Evolutionary conservation across 1,140 invertebrate genomes (phyloP), one percentile per base, ranked within the genome.

Genomic region (Pomphorhynchus laevis): DNA sequence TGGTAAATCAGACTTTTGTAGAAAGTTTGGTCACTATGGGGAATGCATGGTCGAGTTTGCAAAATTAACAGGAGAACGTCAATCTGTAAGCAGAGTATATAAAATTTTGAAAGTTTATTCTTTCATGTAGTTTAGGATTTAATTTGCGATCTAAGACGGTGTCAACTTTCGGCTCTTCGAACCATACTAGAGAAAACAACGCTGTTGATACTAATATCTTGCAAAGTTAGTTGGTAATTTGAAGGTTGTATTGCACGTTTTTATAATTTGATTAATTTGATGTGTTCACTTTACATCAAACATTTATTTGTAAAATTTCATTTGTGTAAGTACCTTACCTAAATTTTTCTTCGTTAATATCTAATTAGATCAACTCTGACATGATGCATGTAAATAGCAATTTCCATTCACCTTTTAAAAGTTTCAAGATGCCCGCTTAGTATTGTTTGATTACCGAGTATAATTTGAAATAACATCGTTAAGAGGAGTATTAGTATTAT

Each of bases 1-100:
- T 41, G 89, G 80, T 60, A 93, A 93, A 54, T 84, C 79, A 5
- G 84, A 95, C 58, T 95, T 95, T 61, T 82, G 93, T 22, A 79
- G 84, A 51, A 79, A 80, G 4, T 98, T 95, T 61, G 82, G 77
- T 49, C 75, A 86, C 52, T 93, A 93, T 57, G 86, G 86, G 3
- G 72, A 70, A 8, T 79, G 93, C 54, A 93, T 98, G 82, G 80
- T 93, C 34, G 80, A 93, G 52, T 57, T 95, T 42, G 82, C 82
- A 11, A 74, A 89, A 55, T 59, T 91, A 17, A 86, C 77, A 20
- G 76, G 59, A 33, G 58, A 61, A 43, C 47, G 59, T 45, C 59
- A 62, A 49, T 60, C 59, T 52, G 58, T 61, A 49, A 54, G 53
- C 46, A 23, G 21, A 24, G 1, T 18, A 18, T 34, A 25, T 34